phyloP scores from a whole-genome alignment of 2,888 invertebrate species.

The Bugulina stolonifera region DNA sequence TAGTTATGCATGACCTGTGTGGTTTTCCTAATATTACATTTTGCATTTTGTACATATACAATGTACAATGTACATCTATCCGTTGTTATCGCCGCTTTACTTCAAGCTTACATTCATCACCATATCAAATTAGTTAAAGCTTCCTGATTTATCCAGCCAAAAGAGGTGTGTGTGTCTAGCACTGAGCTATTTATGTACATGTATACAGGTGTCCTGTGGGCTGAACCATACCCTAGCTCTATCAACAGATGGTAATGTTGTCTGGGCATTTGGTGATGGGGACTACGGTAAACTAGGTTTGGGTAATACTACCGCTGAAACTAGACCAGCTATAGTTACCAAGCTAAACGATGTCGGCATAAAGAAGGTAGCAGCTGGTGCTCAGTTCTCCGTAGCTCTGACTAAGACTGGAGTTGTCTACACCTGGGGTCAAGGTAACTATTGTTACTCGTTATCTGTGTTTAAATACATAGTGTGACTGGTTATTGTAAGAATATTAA shows the following conservation, averaged over 20 bases:
- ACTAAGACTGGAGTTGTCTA: constrained; percentile 60
- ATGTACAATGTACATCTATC: no score
- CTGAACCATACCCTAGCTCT: constrained; percentile 63
- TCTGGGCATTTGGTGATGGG: constrained; percentile 65
- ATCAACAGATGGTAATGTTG: constrained; percentile 58
- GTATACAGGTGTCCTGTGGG: constrained; percentile 60
- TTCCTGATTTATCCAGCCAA: no score
- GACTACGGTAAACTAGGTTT: constrained; percentile 62
- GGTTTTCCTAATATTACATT: no score
- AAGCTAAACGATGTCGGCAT: constrained; percentile 58
- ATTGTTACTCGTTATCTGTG: not conserved
- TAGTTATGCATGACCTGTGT: no score
- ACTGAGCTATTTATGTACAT: no score
- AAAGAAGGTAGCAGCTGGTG: constrained; percentile 62
- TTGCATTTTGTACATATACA: no score
- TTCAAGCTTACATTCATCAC: no score
- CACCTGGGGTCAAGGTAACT: constrained; percentile 58
- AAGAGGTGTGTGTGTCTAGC: no score
- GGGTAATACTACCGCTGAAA: constrained; percentile 47
- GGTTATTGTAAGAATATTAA: no score
- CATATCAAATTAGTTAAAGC: no score
- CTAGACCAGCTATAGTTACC: constrained; percentile 57
- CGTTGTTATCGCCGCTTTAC: no score
- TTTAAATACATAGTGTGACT: not conserved
- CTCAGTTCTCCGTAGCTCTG: constrained; percentile 62